Conservation (phyloP, 2,113 vertebrate species). For the Tiliqua scincoides region DNA sequence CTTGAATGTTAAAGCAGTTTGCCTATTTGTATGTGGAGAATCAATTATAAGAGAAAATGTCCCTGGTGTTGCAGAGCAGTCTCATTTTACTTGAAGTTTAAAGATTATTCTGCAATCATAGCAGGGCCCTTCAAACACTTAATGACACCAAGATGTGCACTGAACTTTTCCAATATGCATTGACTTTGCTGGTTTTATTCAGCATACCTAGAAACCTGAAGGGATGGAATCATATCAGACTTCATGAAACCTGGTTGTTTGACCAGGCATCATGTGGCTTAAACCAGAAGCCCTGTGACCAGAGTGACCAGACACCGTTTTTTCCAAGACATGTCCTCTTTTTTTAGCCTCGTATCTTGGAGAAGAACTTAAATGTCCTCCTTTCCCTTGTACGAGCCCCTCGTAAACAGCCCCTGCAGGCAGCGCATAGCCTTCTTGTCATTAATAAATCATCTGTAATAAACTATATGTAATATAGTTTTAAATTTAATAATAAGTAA, state of each 20-base stretch:
- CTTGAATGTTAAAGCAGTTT: constrained; percentile 48
- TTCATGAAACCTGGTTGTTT: background rate
- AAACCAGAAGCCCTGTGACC: background rate
- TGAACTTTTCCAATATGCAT: constrained; percentile 52
- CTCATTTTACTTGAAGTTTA: constrained; percentile 47
- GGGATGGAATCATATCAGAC: background rate
- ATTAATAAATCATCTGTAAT: too few relatives aligned
- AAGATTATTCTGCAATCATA: constrained; percentile 58
- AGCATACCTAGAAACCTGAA: background rate
- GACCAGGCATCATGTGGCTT: background rate
- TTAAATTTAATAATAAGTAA: too few relatives aligned
- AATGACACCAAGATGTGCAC: constrained; percentile 62
- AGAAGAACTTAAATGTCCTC: too few relatives aligned
- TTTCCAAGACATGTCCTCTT: too few relatives aligned
- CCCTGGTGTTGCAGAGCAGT: constrained; percentile 33
- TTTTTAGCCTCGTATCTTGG: too few relatives aligned
- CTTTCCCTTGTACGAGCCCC: too few relatives aligned
- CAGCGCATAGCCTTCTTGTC: too few relatives aligned
- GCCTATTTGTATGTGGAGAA: constrained; percentile 48
- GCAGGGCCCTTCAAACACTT: constrained; percentile 62
- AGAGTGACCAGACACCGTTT: too few relatives aligned
- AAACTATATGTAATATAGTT: too few relatives aligned
- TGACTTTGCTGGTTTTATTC: constrained; percentile 41
- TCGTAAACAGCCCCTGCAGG: too few relatives aligned
- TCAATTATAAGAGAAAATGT: constrained; percentile 46